Percentiles rank a stretch among this genome's conserved stretches.
These are phyloP conservation scores for Hafferia zeledoni DNA, from an alignment of 2,797 vertebrate genomes.

Conservation along the genomic window DNA sequence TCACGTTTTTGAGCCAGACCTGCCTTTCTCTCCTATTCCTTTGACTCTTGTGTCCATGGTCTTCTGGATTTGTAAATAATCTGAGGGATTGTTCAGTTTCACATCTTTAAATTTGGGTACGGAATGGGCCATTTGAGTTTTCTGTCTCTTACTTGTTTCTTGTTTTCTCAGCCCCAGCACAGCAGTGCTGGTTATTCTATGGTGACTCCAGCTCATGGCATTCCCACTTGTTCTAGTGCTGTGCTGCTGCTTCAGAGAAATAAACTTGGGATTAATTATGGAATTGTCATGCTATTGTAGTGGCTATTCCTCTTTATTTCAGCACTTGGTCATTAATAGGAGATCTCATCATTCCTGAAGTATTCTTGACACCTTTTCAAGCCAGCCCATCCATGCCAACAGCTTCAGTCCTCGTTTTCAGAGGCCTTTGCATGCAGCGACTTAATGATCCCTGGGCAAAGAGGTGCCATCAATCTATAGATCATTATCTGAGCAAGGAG, in stretches of 20 bases:
- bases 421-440: neutral
- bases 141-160: neutral
- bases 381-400: neutral
- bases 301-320: neutral
- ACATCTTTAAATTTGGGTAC: neutral
- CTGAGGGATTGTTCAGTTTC: neutral
- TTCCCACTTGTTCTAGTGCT: neutral
- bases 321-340: neutral
- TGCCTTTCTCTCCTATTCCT: neutral
- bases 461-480: neutral
- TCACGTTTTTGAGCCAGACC: neutral
- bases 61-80: neutral
- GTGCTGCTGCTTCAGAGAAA: accelerated
- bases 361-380: neutral
- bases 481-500: neutral
- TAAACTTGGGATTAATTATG: neutral
- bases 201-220: neutral
- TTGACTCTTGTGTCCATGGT: neutral
- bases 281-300: neutral
- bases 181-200: neutral
- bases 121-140: neutral
- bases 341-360: neutral
- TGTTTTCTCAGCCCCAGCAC: neutral
- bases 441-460: neutral
- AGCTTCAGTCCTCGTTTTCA: neutral